These are phyloP conservation scores for Caenorhabditis briggsae DNA, from an alignment of 1,140 invertebrate species.

Conservation along the genomic window DNA sequence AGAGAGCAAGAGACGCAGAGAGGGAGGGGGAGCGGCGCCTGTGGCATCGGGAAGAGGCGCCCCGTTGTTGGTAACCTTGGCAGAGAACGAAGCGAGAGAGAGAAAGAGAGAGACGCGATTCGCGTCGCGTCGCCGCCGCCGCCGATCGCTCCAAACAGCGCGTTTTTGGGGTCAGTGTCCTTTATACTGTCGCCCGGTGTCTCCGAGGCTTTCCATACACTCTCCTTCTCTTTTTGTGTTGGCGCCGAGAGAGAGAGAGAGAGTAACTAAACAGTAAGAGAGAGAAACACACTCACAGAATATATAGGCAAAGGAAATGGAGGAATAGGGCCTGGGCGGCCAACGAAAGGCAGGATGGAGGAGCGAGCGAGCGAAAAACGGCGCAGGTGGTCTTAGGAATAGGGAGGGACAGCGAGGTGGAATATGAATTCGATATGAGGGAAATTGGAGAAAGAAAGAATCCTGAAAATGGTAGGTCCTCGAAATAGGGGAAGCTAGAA, in stretches of 20 bases:
- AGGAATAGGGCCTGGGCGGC: not conserved
- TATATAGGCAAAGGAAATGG: not conserved
- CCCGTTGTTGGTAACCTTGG: slow-evolving; percentile 19
- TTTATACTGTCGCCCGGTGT: not conserved
- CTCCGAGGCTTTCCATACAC: not conserved
- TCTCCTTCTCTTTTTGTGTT: not conserved
- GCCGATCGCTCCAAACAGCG: not conserved
- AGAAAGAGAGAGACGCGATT: no score
- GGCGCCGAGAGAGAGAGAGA: not conserved
- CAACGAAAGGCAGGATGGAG: not conserved
- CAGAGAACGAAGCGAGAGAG: not conserved
- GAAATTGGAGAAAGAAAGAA: no score
- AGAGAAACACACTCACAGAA: not conserved
- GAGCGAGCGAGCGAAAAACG: not conserved
- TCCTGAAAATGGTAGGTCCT: no score
- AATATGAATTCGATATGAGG: not conserved
- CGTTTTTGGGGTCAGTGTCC: slow-evolving; percentile 51
- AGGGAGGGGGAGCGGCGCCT: not conserved
- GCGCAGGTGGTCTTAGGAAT: not conserved
- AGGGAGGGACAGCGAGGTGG: not conserved
- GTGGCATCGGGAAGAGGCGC: not conserved
- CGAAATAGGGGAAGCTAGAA: no score
- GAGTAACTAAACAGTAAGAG: slow-evolving; percentile 6
- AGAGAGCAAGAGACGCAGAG: not conserved
- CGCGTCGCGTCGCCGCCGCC: not conserved